A percentile compares a stretch with the other conserved stretches of the same genome.
phyloP scores from a whole-genome alignment of 2,888 invertebrate genomes.

The Campoplex nolae region DNA sequence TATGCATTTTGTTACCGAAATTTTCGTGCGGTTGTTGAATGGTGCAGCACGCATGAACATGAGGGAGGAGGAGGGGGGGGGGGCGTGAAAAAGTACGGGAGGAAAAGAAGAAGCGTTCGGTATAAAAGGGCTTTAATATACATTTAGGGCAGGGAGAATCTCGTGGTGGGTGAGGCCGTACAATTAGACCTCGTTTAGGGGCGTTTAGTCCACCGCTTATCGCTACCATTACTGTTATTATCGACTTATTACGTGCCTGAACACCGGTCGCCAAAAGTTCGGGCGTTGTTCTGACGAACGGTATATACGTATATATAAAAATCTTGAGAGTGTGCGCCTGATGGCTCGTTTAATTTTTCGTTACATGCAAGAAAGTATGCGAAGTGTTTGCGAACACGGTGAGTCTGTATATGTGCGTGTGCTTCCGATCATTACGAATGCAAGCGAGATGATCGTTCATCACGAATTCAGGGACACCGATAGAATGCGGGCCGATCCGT shows the following conservation, averaged over 20 bases:
- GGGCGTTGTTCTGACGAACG: slow-evolving; percentile 18
- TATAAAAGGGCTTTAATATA: slow-evolving; percentile 36
- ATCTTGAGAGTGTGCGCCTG: slow-evolving; percentile 28
- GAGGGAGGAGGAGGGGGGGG: too few relatives aligned
- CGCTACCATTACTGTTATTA: slow-evolving; percentile 83
- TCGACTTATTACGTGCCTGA: slow-evolving; percentile 82
- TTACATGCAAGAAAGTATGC: slow-evolving; percentile 31
- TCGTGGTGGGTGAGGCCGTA: slow-evolving; percentile 70
- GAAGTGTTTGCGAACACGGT: slow-evolving; percentile 19
- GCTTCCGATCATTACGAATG: slow-evolving; percentile 64
- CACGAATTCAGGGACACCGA: slow-evolving; percentile 59
- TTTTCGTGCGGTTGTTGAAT: slow-evolving; percentile 73
- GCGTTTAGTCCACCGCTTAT: slow-evolving; percentile 82
- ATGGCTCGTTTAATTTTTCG: slow-evolving; percentile 44
- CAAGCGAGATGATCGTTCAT: slow-evolving; percentile 61
- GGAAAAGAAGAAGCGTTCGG: slow-evolving; percentile 10
- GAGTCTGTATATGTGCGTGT: slow-evolving; percentile 2
- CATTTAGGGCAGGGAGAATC: slow-evolving; percentile 48
- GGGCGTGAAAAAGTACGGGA: slow-evolving; percentile 27
- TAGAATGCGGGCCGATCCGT: background rate
- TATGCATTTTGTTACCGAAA: slow-evolving; percentile 70
- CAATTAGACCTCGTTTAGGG: slow-evolving; percentile 84
- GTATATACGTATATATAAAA: background rate
- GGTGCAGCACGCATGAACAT: slow-evolving; percentile 27
- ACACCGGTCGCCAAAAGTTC: slow-evolving; percentile 72